Conservation (phyloP, 2,888 invertebrate genomes). For the Chirona hameri region DNA sequence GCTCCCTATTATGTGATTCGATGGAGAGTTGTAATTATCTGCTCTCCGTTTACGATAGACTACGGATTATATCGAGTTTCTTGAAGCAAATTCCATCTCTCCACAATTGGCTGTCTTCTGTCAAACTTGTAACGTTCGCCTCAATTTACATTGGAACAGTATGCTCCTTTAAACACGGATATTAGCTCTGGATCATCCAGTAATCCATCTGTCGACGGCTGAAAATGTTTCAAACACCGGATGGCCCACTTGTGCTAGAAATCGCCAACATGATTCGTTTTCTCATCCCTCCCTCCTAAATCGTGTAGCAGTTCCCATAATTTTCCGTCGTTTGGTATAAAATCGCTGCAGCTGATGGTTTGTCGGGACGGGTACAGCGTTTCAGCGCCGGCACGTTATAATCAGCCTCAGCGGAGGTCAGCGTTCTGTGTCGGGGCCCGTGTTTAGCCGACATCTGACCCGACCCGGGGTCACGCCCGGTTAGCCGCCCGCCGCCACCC, state of each 20-base stretch:
- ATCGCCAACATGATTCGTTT: not conserved
- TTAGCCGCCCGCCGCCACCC: not conserved
- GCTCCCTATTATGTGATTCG: too few species aligned
- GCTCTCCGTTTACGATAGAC: too few species aligned
- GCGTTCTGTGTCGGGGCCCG: not conserved
- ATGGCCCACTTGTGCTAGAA: not conserved
- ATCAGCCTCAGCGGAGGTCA: not conserved
- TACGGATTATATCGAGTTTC: too few species aligned
- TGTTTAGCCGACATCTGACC: not conserved
- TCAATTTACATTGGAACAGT: too few species aligned
- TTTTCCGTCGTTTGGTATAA: not conserved
- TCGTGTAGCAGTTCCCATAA: not conserved
- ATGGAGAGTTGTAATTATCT: too few species aligned
- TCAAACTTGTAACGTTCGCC: too few species aligned
- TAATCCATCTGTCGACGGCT: too few species aligned
- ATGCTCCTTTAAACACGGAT: too few species aligned
- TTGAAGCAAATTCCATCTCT: too few species aligned
- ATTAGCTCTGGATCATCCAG: too few species aligned
- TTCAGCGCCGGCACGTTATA: not conserved
- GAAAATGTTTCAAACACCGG: too few species aligned
- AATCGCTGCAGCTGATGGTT: not conserved
- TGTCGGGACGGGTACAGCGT: not conserved
- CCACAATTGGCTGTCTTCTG: too few species aligned
- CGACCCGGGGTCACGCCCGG: not conserved
- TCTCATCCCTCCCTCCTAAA: not conserved